Evolutionary conservation across 2,797 vertebrate genomes (phyloP), one percentile per base, ranked within the genome.

Genomic region (Spea hammondii): DNA sequence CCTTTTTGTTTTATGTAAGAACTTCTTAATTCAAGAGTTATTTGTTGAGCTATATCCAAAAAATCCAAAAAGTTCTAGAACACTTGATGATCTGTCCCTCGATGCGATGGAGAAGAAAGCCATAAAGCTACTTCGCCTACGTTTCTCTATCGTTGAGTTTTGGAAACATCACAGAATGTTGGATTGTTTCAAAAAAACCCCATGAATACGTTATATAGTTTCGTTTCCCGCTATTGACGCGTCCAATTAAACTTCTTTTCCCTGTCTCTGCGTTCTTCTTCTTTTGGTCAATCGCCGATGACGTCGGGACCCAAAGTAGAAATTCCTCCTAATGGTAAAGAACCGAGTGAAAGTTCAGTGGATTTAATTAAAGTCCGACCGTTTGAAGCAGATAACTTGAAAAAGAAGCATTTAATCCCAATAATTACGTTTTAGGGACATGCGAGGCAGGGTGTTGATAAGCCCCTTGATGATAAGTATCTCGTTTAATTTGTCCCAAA

Each of bases 351-450:
- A 79, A 79, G 72, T 79, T 79, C 78, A 74, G 44, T 74, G 64
- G 67, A 76, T 71, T 80, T 76, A 71, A 80, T 71, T 76, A 71
- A 76, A 66, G 67, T 76, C 73, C 73, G 14, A 47, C 50, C 57
- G 79, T 76, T 66, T 80, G 73, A 80, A 70, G 13, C 68, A 74
- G 79, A 80, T 80, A 80, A 76, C 60, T 80, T 71, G 57, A 70
- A 77, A 80, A 76, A 80, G 68, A 80, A 80, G 68, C 67, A 80
- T 76, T 80, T 76, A 80, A 80, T 80, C 79, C 73, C 68, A 80
- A 80, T 80, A 80, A 80, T 80, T 71, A 71, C 50, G 79, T 76
- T 76, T 76, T 80, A 17, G 68, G 73, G 70, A 62, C 65, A 47
- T 17, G 48, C 71, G 48, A 62, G 72, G 66, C 73, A 46, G 71